Evolutionary conservation across 2,113 vertebrate species (phyloP), one percentile per base, ranked within the genome.

Genomic region (Chrysemys picta): DNA sequence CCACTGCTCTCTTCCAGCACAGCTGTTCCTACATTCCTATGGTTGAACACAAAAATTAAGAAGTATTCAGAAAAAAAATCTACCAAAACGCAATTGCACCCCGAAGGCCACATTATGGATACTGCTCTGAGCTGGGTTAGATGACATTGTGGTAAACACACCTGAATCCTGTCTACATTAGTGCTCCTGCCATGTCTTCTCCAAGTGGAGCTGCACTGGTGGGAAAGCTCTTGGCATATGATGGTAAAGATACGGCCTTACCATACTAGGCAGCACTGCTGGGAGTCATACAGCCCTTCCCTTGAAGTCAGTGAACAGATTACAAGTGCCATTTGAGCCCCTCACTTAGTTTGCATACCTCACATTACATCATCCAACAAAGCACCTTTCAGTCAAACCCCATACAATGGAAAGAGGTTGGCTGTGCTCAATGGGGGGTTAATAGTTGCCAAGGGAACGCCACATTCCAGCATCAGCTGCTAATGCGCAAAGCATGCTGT

Each of bases 331-430:
- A 53, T 97, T 97, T 95, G 94, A 97, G 96, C 56, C 91, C 79
- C 91, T 89, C 75, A 78, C 95, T 96, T 91, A 91, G 96, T 98
- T 98, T 98, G 97, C 98, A 98, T 96, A 97, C 98, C 96, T 17
- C 83, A 94, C 98, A 98, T 98, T 97, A 98, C 98, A 97, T 98
- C 98, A 98, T 89, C 96, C 95, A 82, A 95, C 97, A 97, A 96
- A 98, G 97, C 96, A 31, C 90, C 96, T 94, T 94, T 95, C 97
- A 97, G 95, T 94, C 97, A 10, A 50, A 31, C 56, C 38, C 45
- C 1, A 29, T 94, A 98, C 97, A 98, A 98, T 97, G 94, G 86
- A 14, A 42, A 93, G 95, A 96, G 96, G 95, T 93, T 96, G 97
- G 95, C 95, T 86, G 80, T 22, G 80, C 96, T 92, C 97, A 78